Conservation (phyloP, 2,888 invertebrate genomes). For the Cataglyphis albicans region DNA sequence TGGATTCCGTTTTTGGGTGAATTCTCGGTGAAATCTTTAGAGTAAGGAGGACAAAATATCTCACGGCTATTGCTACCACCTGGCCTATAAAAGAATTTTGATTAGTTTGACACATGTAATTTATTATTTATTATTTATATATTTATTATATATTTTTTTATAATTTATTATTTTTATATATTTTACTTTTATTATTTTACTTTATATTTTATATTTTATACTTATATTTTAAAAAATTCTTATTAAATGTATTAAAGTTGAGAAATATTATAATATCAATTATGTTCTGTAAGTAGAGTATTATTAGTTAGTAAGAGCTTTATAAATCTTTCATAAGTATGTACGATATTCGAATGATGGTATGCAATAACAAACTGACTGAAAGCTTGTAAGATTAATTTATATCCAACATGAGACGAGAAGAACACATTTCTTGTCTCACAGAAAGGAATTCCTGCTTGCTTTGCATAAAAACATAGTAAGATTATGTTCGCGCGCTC, state of each 20-base stretch:
- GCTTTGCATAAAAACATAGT: conserved; percentile 2
- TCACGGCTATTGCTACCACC: conserved; percentile 83
- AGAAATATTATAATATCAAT: background rate
- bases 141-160: background rate
- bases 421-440: background rate
- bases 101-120: background rate
- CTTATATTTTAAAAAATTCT: background rate
- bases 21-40: conserved; percentile 76
- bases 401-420: background rate
- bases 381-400: conserved; percentile 13
- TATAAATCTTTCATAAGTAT: background rate
- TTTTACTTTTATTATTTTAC: background rate
- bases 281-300: background rate
- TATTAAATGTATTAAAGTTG: background rate
- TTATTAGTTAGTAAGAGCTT: background rate
- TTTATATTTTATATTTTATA: background rate
- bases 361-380: background rate
- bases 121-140: background rate
- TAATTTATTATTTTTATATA: background rate
- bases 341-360: background rate
- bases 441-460: background rate
- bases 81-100: conserved; percentile 78
- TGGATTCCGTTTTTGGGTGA: conserved; percentile 81
- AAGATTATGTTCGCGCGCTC: background rate
- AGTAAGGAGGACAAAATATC: conserved; percentile 82